These are phyloP conservation scores for Oopsacas minuta DNA, from an alignment of 37 sponge, comb jelly and placozoan species.

Conservation along the genomic window DNA sequence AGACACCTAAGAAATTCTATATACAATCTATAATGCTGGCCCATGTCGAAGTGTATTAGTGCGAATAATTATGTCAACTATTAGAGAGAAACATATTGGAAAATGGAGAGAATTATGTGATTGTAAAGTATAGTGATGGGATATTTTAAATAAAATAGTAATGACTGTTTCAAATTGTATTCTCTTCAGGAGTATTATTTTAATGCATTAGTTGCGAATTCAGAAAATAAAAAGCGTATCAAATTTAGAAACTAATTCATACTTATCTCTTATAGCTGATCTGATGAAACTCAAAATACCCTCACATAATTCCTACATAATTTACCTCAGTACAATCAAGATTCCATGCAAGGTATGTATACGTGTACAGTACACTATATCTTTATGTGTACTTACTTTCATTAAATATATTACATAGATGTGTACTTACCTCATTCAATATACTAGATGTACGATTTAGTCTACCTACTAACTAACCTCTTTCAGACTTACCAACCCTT, in stretches of 20 bases:
- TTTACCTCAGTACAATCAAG: neutral
- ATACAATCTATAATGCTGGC: neutral
- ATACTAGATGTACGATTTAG: too few species aligned
- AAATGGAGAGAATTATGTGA: neutral
- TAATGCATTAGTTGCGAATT: neutral
- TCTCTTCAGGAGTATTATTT: neutral
- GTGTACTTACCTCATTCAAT: too few species aligned
- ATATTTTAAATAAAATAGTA: neutral
- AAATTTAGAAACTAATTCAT: neutral
- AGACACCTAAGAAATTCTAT: neutral
- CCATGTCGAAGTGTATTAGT: neutral
- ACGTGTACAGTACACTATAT: too few species aligned
- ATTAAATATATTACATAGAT: too few species aligned
- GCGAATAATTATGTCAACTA: neutral
- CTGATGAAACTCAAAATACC: neutral
- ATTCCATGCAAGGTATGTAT: too few species aligned
- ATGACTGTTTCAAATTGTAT: neutral
- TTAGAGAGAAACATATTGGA: neutral
- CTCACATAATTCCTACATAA: neutral
- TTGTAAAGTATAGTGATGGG: neutral
- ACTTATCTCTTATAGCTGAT: neutral
- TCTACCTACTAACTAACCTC: too few species aligned
- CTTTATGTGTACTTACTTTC: too few species aligned
- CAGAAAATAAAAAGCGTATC: neutral
- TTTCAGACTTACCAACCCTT: too few species aligned